Percentiles rank a stretch among this genome's conserved stretches.
phyloP scores from a whole-genome alignment of 2,113 vertebrate species.

The Anolis sagrei region DNA sequence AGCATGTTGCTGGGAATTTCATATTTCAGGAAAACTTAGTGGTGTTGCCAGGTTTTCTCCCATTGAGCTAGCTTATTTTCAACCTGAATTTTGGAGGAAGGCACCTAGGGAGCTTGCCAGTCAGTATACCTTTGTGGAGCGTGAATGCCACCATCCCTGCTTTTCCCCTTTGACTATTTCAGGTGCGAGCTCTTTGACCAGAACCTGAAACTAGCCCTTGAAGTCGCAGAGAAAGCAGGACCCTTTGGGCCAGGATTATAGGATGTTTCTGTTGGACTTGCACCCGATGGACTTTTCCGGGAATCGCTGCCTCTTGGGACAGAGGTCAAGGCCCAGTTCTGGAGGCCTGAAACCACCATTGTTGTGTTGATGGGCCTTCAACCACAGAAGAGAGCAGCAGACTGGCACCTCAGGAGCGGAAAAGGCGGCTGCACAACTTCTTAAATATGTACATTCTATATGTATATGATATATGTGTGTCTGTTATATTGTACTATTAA shows the following conservation, averaged over 20 bases:
- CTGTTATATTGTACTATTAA: conserved; percentile 38
- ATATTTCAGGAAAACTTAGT: background rate
- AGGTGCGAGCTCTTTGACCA: conserved; percentile 98
- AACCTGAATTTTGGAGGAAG: background rate
- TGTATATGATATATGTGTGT: background rate
- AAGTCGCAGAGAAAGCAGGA: conserved; percentile 93
- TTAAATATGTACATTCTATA: conserved; percentile 14
- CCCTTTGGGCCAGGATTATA: conserved; percentile 93
- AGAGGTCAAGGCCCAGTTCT: background rate
- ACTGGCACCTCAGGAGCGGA: background rate
- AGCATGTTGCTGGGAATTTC: background rate
- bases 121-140: background rate
- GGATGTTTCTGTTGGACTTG: background rate
- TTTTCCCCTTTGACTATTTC: conserved; percentile 53
- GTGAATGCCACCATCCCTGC: background rate
- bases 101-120: background rate
- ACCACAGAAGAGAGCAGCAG: background rate
- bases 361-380: background rate
- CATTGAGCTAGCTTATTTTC: background rate
- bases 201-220: conserved; percentile 92
- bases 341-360: background rate
- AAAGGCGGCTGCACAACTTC: background rate
- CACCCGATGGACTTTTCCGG: accelerated
- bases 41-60: background rate
- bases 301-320: background rate